Percentiles rank a stretch among this genome's conserved stretches.
Conservation (phyloP, 2,113 vertebrate genomes). For the Thermophis baileyi region DNA sequence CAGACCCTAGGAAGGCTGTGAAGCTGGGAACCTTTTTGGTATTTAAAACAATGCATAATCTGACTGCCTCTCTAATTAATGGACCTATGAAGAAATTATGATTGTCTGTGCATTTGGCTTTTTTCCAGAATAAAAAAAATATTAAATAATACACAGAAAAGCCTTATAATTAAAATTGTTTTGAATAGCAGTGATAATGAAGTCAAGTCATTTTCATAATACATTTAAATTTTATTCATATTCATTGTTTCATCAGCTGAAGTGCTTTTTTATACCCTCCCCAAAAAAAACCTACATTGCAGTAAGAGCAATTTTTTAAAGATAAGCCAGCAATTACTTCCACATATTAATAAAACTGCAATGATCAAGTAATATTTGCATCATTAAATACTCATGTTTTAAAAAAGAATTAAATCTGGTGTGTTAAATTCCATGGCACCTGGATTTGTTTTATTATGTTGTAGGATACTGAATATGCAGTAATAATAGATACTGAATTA, state of each 20-base stretch:
- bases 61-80: not conserved
- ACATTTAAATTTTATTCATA: not conserved
- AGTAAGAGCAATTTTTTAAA: not conserved
- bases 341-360: conserved; percentile 12
- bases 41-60: not conserved
- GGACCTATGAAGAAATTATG: not conserved
- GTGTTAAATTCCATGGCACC: not conserved
- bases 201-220: not conserved
- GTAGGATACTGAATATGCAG: not conserved
- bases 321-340: conserved; percentile 12
- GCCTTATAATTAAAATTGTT: not conserved
- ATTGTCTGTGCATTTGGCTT: not conserved
- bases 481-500: not conserved
- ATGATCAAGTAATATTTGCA: conserved; percentile 4
- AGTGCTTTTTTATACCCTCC: not conserved
- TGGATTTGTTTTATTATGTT: conserved; percentile 24
- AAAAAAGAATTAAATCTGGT: not conserved
- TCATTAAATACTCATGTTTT: conserved; percentile 15
- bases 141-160: not conserved
- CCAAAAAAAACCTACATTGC: not conserved
- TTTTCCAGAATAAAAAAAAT: not conserved
- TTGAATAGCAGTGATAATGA: not conserved
- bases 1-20: not conserved
- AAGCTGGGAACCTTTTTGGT: not conserved
- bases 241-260: conserved; percentile 10